These are phyloP conservation scores for Puffinus mauretanicus DNA, from an alignment of 2,113 vertebrate species.

Conservation along the genomic window DNA sequence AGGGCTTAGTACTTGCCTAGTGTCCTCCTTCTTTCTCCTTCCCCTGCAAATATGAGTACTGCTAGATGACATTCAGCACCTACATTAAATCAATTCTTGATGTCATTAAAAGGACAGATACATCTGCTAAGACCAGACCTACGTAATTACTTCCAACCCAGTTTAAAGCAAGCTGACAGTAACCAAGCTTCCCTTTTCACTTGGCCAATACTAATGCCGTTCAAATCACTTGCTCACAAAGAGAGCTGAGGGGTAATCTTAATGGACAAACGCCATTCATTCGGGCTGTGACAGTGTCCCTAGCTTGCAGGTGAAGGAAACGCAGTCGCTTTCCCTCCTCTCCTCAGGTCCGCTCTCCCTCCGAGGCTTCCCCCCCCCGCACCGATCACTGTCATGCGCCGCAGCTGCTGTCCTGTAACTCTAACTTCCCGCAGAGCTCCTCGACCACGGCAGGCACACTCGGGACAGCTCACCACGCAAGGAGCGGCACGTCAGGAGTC, in stretches of 20 bases:
- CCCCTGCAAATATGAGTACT: neutral
- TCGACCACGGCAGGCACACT: neutral
- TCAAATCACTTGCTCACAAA: neutral
- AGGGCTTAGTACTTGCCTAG: neutral
- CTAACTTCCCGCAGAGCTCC: neutral
- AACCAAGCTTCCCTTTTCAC: neutral
- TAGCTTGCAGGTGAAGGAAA: neutral
- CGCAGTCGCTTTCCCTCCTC: neutral
- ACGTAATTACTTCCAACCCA: neutral
- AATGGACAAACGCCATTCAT: fast-evolving
- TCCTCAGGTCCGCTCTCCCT: neutral
- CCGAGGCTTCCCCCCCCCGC: neutral
- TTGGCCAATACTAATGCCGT: fast-evolving
- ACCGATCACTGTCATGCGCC: neutral
- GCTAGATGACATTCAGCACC: slow-evolving; percentile 40
- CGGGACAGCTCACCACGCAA: neutral
- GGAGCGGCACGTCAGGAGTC: neutral
- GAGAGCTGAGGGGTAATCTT: neutral
- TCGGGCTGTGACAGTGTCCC: neutral
- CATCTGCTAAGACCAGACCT: neutral
- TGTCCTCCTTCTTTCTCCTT: slow-evolving; percentile 8
- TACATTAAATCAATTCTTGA: neutral
- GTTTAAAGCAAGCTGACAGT: neutral
- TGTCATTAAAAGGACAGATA: neutral
- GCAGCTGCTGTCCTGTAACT: neutral